Evolutionary conservation across 1,140 invertebrate genomes (phyloP).

Genomic region (Penaeus indicus): DNA sequence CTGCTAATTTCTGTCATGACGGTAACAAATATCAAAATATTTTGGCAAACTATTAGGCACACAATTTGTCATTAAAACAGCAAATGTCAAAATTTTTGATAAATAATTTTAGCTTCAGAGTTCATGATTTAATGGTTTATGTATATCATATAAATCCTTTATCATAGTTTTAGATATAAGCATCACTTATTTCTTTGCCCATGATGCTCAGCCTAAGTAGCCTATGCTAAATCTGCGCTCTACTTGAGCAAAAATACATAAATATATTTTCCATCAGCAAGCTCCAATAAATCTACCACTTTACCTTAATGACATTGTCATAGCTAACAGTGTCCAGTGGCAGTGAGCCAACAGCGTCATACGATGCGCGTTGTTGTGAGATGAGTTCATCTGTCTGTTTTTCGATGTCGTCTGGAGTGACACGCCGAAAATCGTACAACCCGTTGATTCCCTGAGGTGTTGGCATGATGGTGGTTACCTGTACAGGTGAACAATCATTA

Average conservation of each 20-base stretch:
- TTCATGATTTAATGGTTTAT: no score
- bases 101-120: no score
- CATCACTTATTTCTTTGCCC: no score
- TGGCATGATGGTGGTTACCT: conserved; percentile 56
- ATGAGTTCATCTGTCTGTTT: conserved; percentile 69
- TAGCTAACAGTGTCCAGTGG: conserved; percentile 69
- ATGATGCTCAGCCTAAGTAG: no score
- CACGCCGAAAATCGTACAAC: conserved; percentile 67
- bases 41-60: no score
- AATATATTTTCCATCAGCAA: background rate
- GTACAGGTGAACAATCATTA: background rate
- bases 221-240: no score
- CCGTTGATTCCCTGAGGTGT: conserved; percentile 63
- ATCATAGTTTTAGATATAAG: no score
- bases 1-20: conserved; percentile 67
- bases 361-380: conserved; percentile 68
- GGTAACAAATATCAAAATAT: background rate
- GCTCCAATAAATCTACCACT: conserved; percentile 4
- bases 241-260: background rate
- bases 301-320: conserved; percentile 71
- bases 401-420: conserved; percentile 69
- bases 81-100: no score
- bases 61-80: no score
- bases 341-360: conserved; percentile 70
- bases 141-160: no score